Evolutionary conservation across 53 echinoderm and acorn worm species (phyloP).

Genomic region (Holothuria leucospilota): DNA sequence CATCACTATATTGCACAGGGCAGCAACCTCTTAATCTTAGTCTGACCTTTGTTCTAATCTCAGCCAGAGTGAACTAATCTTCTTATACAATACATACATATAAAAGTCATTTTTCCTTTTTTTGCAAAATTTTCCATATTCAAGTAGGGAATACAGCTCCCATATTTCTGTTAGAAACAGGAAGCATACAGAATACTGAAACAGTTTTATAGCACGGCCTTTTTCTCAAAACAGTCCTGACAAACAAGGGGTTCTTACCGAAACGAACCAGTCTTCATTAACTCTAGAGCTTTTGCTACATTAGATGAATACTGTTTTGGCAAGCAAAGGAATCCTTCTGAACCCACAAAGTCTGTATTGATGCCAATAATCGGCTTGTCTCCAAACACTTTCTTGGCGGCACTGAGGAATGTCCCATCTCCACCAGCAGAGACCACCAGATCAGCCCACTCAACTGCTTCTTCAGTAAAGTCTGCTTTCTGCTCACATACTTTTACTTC

Average conservation of each 20-base stretch:
- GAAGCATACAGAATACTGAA: no score
- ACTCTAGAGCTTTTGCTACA: slow-evolving; percentile 71
- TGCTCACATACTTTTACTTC: not conserved
- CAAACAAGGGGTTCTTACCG: slow-evolving; percentile 52
- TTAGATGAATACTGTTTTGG: slow-evolving; percentile 70
- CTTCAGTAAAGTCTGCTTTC: slow-evolving; percentile 41
- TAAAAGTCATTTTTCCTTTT: no score
- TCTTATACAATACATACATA: no score
- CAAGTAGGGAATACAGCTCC: no score
- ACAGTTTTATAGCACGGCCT: no score
- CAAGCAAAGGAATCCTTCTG: slow-evolving; percentile 87
- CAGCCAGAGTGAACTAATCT: no score
- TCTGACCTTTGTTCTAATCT: no score
- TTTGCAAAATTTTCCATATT: no score
- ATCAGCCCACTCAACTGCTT: slow-evolving; percentile 78
- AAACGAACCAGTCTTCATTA: slow-evolving; percentile 76
- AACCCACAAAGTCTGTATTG: slow-evolving; percentile 87
- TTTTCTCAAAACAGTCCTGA: not conserved
- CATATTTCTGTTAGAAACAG: no score
- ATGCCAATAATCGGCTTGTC: slow-evolving; percentile 88
- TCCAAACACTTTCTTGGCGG: slow-evolving; percentile 84
- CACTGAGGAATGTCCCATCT: slow-evolving; percentile 91
- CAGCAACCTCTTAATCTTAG: no score
- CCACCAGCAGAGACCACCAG: slow-evolving; percentile 87
- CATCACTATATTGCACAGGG: no score